phyloP scores from a whole-genome alignment of 2,888 invertebrate species.

The Anthophora plumipes region DNA sequence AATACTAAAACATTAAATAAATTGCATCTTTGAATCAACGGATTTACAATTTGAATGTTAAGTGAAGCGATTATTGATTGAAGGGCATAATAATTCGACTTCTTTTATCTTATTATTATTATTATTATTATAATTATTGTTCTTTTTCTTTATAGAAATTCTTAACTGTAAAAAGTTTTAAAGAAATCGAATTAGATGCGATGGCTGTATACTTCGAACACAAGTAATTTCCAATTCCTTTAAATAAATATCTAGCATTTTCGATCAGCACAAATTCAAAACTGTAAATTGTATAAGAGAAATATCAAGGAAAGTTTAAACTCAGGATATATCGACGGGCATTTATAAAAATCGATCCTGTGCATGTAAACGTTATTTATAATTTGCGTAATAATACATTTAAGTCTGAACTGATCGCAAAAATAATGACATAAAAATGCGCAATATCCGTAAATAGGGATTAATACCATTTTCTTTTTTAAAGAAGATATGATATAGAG shows the following conservation, averaged over 20 bases:
- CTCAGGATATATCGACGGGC: conserved; percentile 23
- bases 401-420: conserved; percentile 44
- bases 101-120: conserved; percentile 13
- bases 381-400: conserved; percentile 48
- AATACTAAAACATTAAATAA: conserved; percentile 45
- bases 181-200: conserved; percentile 29
- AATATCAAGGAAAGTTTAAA: conserved; percentile 33
- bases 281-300: not conserved
- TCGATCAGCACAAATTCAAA: conserved; percentile 8
- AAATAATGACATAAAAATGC: conserved; percentile 60
- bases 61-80: conserved; percentile 2
- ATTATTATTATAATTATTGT: no score
- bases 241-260: conserved; percentile 40
- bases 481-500: conserved; percentile 78
- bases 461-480: conserved; percentile 58
- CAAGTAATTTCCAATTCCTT: conserved; percentile 15
- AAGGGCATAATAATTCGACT: conserved; percentile 31
- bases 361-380: conserved; percentile 47
- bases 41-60: conserved; percentile 30
- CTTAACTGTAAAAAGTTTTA: conserved; percentile 2
- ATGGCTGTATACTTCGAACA: conserved; percentile 11
- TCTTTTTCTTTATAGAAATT: conserved; percentile 7
- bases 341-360: conserved; percentile 46
- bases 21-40: conserved; percentile 35
- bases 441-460: conserved; percentile 59